These are phyloP conservation scores for Parapsyche elsis DNA, from an alignment of 1,140 invertebrate species.

Conservation along the genomic window DNA sequence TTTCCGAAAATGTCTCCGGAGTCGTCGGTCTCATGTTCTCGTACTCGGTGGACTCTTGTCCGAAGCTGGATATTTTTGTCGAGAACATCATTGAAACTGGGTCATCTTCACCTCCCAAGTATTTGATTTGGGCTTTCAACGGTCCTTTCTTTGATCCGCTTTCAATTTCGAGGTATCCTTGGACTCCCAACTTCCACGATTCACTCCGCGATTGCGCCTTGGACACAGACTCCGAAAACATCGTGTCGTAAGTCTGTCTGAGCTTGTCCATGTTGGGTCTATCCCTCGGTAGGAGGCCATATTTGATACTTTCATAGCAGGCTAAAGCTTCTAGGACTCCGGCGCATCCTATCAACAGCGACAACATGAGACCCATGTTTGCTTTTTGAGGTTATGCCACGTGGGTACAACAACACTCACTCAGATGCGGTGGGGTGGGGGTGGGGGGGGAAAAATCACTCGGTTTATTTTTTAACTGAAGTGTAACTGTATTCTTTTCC, in stretches of 20 bases:
- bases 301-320: conserved; percentile 68
- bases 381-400: conserved; percentile 53
- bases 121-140: conserved; percentile 61
- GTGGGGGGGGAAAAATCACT: background rate
- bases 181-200: conserved; percentile 62
- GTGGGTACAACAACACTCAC: background rate
- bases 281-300: conserved; percentile 63
- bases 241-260: conserved; percentile 61
- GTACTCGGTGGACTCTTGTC: conserved; percentile 65
- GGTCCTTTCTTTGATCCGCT: conserved; percentile 62
- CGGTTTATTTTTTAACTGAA: conserved; percentile 25
- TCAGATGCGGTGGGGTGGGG: background rate
- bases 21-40: conserved; percentile 36
- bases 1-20: conserved; percentile 32
- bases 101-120: conserved; percentile 61
- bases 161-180: conserved; percentile 64
- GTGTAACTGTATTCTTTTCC: conserved; percentile 53
- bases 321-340: conserved; percentile 76
- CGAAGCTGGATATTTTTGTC: conserved; percentile 67
- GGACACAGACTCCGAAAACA: conserved; percentile 58
- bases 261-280: conserved; percentile 62
- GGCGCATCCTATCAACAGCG: conserved; percentile 77
- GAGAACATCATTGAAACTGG: conserved; percentile 65
- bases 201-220: conserved; percentile 56
- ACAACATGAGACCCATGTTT: conserved; percentile 76